phyloP scores from a whole-genome alignment of 2,888 invertebrate genomes.

The Phengaris alcon region DNA sequence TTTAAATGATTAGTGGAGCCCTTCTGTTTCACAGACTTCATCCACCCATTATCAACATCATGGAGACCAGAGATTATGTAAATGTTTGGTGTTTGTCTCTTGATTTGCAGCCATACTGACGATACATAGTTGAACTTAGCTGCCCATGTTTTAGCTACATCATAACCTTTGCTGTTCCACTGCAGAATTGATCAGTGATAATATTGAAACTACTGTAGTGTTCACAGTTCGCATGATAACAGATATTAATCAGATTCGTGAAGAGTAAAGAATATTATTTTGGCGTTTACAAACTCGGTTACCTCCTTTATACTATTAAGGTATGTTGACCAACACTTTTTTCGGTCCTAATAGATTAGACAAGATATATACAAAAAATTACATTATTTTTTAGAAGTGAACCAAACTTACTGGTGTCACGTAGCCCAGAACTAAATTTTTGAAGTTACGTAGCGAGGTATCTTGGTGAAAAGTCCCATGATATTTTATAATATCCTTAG shows the following conservation, averaged over 20 bases:
- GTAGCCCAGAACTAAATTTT: constrained; percentile 90
- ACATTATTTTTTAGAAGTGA: background rate
- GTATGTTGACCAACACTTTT: too few relatives aligned
- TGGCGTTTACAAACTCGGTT: background rate
- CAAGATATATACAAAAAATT: background rate
- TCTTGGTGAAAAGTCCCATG: constrained; percentile 87
- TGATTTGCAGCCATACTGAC: constrained; percentile 96
- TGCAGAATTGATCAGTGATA: constrained; percentile 59
- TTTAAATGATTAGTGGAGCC: constrained; percentile 77
- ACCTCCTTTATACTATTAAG: too few relatives aligned
- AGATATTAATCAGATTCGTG: too few relatives aligned
- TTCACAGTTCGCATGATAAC: too few relatives aligned
- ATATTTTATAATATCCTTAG: constrained; percentile 87
- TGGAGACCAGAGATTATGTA: constrained; percentile 86
- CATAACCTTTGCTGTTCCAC: constrained; percentile 98
- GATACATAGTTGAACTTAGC: constrained; percentile 94
- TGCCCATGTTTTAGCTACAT: constrained; percentile 92
- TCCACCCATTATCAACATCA: constrained; percentile 92
- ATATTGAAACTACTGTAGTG: too few relatives aligned
- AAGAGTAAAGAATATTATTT: background rate
- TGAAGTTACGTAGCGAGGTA: constrained; percentile 82
- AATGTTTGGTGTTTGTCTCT: constrained; percentile 79
- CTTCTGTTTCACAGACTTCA: constrained; percentile 83
- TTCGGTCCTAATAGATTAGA: too few relatives aligned
- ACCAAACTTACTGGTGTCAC: constrained; percentile 86